Conservation (phyloP, 2,888 invertebrate species). For the Ormia ochracea region DNA sequence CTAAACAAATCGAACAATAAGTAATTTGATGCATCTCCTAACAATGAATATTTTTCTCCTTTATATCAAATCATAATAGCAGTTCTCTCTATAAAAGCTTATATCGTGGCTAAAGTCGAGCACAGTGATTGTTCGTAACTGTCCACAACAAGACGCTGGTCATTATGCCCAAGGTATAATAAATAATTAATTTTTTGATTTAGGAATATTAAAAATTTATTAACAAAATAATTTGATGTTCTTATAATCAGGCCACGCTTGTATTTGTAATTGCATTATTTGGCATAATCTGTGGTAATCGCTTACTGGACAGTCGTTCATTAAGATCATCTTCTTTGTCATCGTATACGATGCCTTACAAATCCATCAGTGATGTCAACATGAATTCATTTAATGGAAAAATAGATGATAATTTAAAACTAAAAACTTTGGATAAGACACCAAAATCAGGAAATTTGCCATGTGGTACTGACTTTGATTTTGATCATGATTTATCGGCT, state of each 20-base stretch:
- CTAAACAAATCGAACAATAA: constrained; percentile 23
- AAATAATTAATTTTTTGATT: neutral
- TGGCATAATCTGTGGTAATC: constrained; percentile 62
- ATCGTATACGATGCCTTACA: constrained; percentile 1
- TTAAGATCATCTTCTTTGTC: constrained; percentile 19
- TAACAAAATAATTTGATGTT: constrained; percentile 5
- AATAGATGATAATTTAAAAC: constrained; percentile 2
- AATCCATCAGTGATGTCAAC: neutral
- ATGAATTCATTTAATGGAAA: neutral
- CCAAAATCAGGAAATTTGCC: neutral
- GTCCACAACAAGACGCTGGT: constrained; percentile 23
- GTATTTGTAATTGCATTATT: constrained; percentile 59
- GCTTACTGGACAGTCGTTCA: constrained; percentile 59
- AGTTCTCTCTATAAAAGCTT: constrained; percentile 50
- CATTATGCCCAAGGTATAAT: constrained; percentile 62
- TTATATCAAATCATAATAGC: neutral
- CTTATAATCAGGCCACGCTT: constrained; percentile 49
- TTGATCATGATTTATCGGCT: neutral
- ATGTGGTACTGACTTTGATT: neutral
- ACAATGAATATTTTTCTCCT: constrained; percentile 21
- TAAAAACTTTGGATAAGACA: neutral
- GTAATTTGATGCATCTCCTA: constrained; percentile 39
- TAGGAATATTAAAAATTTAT: no score
- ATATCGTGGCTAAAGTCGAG: neutral
- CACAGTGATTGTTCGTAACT: constrained; percentile 11